These are phyloP conservation scores for Ptilonorhynchus violaceus DNA, from an alignment of 2,113 vertebrate species.

Conservation along the genomic window DNA sequence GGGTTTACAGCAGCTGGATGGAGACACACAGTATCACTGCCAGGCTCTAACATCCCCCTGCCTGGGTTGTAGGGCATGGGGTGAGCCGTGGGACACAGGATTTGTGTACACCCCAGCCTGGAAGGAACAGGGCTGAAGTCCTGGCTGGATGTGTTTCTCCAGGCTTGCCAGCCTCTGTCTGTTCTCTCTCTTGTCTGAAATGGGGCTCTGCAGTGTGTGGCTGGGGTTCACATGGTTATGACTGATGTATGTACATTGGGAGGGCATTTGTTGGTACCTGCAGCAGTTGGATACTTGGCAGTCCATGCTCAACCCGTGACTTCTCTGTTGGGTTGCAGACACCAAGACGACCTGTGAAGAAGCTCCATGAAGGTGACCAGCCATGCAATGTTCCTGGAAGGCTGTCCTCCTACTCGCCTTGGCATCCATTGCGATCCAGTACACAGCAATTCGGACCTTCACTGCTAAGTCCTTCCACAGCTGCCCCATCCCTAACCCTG, in stretches of 20 bases:
- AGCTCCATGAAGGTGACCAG: conserved; percentile 90
- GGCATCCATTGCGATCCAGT: conserved; percentile 97
- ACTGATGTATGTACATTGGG: not conserved
- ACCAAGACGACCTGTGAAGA: conserved; percentile 22
- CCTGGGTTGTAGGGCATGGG: not conserved
- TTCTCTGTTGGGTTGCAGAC: conserved; percentile 68
- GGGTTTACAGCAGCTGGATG: not conserved
- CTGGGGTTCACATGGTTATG: not conserved
- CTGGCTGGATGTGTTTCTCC: not conserved
- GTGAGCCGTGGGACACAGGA: not conserved
- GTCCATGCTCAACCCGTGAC: not conserved
- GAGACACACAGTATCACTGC: not conserved
- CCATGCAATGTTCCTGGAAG: conserved; percentile 99
- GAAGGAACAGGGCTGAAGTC: not conserved
- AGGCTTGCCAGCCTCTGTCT: not conserved
- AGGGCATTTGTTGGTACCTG: not conserved
- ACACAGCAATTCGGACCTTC: conserved; percentile 96
- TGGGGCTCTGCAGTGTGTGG: not conserved
- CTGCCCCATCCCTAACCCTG: conserved; percentile 82
- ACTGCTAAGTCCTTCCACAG: conserved; percentile 93
- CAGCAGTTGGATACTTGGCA: not conserved
- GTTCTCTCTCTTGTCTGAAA: not conserved
- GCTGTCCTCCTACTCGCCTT: conserved; percentile 95
- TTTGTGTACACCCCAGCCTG: not conserved
- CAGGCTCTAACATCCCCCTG: not conserved